These are phyloP conservation scores for Gymnogyps californianus DNA, from an alignment of 2,113 vertebrate species.

Conservation along the genomic window DNA sequence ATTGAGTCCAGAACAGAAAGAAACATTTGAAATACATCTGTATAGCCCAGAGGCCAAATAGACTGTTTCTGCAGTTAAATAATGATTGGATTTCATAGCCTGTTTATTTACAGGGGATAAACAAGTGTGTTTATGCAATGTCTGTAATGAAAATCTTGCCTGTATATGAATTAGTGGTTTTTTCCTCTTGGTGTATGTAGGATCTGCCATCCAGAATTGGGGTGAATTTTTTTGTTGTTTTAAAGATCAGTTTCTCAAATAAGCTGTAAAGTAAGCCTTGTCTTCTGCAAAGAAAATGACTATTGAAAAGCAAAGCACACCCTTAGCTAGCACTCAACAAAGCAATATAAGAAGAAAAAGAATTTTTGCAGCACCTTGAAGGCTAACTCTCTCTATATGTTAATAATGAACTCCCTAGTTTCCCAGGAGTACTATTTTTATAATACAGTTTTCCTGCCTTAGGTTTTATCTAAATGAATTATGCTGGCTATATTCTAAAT, in stretches of 20 bases:
- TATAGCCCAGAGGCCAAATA: background rate
- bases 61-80: background rate
- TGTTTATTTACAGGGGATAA: background rate
- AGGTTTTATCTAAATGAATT: conserved; percentile 1
- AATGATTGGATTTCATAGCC: background rate
- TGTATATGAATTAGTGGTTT: background rate
- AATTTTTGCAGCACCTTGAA: background rate
- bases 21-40: background rate
- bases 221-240: background rate
- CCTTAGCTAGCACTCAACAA: background rate
- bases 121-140: background rate
- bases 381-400: background rate
- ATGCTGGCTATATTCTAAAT: background rate
- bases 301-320: background rate
- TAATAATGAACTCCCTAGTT: background rate
- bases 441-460: background rate
- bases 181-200: background rate
- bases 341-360: background rate
- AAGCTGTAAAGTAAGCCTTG: background rate
- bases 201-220: background rate
- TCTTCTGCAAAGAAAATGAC: background rate
- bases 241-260: background rate
- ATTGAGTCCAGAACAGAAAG: background rate
- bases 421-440: background rate
- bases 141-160: background rate